Percentiles rank a stretch among this genome's conserved stretches.
Conservation (phyloP, 37 sponge, comb jelly and placozoan species). For the Dysidea cf. avara region DNA sequence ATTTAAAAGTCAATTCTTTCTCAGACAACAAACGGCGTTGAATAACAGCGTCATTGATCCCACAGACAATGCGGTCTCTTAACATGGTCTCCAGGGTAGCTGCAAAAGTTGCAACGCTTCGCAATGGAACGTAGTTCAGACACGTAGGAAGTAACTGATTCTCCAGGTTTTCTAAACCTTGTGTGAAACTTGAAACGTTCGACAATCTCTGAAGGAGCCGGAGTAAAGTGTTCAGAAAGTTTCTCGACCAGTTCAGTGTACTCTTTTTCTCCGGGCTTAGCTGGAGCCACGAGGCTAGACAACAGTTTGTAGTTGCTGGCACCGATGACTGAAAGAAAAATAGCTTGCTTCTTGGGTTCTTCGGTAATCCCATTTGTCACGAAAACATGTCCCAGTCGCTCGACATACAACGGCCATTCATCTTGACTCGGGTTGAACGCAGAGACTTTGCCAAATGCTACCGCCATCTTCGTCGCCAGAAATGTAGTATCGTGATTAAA, state of each 20-base stretch:
- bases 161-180: not conserved
- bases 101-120: not conserved
- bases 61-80: constrained; percentile 12
- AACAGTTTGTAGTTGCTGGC: not conserved
- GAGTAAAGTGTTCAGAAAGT: not conserved
- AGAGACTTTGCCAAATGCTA: not conserved
- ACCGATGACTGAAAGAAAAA: not conserved
- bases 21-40: constrained; percentile 3
- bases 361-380: not conserved
- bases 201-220: constrained; percentile 13
- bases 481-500: too few relatives aligned
- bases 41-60: not conserved
- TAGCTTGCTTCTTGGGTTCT: not conserved
- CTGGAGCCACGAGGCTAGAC: not conserved
- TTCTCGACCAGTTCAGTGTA: not conserved
- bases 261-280: constrained; percentile 1
- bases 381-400: constrained; percentile 4
- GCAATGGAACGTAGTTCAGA: constrained; percentile 7
- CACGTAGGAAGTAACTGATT: not conserved
- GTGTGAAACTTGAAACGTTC: constrained; percentile 1
- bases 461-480: too few relatives aligned
- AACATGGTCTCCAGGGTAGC: not conserved
- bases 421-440: not conserved
- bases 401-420: not conserved
- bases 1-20: not conserved